Base-by-base conservation (phyloP, 37 sponge, comb jelly and placozoan species). In the Chondrosia reniformis region DNA sequence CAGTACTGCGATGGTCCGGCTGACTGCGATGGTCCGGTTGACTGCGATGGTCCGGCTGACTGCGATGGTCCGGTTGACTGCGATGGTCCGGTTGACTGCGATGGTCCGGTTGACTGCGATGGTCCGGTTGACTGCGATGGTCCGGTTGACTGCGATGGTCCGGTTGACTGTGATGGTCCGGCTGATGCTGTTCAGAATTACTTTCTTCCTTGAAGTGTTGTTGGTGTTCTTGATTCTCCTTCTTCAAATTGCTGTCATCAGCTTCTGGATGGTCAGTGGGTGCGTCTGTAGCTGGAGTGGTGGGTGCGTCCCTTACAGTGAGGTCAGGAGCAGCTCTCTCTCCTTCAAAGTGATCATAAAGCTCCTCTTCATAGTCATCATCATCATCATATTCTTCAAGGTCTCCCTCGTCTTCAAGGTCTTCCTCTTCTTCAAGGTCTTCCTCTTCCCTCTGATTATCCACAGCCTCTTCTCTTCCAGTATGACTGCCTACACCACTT, bases 321-420 rank as follows among this genome's bases (percentile, higher is more conserved):
- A 49, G 15, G 52, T 49, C 15, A 19, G 19, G 34, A 31, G 19
- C 36, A 1, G 3, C 43, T 8, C 25, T 2, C 3, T 69, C 43
- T 25, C 25, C 72, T 25, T 40, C 72, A 36, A 25, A 21, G 22
- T 37, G 3, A 2, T 64, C 36, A 19, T 64, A 32, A n/a, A 38
- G 28, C 33, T 58, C 63, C 62, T 59, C 42, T 44, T 55, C 27
- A 25, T 87, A 78, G 0, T 12, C 45, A 45, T 46, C 85, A 66
- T 79, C 55, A 61, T 52, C 56, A 56, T 63, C 75, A 0, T 33
- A 44, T 17, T 62, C 45, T n/a, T 62, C 63, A 12, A 25, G 27
- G 27, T 62, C 54, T 17, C 17, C 63, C 17, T 62, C 63, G 8
- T 62, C 63, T 25, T n/a, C 63, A 62, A 12, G 25, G 8, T n/a